A percentile compares a stretch with the other conserved stretches of the same genome.
Conservation (phyloP, 2,113 vertebrate genomes). For the Alaudala cheleensis region DNA sequence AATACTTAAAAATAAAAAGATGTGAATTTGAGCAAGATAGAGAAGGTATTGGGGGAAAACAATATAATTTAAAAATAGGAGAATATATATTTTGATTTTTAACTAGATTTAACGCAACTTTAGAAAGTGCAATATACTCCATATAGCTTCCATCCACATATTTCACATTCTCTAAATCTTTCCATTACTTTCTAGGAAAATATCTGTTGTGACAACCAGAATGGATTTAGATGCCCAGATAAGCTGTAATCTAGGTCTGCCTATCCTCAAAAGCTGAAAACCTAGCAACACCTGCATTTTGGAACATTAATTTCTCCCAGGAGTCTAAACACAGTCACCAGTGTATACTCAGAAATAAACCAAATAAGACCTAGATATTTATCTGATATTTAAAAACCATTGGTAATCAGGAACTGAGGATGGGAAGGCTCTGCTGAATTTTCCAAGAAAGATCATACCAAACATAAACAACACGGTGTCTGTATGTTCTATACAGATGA, state of each 20-base stretch:
- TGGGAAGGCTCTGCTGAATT: neutral
- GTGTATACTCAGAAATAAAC: neutral
- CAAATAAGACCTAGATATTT: neutral
- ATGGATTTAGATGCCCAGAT: conserved; percentile 17
- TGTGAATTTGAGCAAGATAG: neutral
- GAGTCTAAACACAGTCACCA: neutral
- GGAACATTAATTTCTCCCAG: neutral
- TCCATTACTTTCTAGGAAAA: neutral
- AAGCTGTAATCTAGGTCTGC: neutral
- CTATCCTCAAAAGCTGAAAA: conserved; percentile 1
- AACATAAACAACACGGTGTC: neutral
- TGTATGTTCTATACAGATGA: neutral
- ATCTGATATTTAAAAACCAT: neutral
- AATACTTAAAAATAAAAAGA: conserved; percentile 2
- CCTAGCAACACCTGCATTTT: neutral
- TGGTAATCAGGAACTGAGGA: neutral
- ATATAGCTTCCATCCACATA: neutral
- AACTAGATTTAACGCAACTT: neutral
- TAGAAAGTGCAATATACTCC: neutral
- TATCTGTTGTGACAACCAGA: neutral
- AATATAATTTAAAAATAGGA: neutral
- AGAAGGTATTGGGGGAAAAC: neutral
- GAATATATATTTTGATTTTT: neutral
- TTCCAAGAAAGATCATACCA: neutral
- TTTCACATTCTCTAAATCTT: neutral